These are phyloP conservation scores for Drosophila subquinaria DNA, from an alignment of 2,888 invertebrate species.

Conservation along the genomic window DNA sequence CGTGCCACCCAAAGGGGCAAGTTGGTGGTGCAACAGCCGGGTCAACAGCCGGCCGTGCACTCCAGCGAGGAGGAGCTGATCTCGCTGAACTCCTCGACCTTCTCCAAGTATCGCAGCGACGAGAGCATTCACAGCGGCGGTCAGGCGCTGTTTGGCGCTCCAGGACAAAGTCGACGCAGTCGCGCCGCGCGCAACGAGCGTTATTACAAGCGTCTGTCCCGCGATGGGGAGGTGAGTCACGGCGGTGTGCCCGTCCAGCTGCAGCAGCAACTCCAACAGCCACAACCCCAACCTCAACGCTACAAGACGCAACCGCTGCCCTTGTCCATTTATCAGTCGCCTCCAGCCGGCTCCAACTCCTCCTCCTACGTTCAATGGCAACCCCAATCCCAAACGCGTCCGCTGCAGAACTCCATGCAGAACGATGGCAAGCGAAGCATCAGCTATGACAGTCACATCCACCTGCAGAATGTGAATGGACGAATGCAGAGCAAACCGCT, in stretches of 20 bases:
- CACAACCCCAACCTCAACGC: conserved; percentile 86
- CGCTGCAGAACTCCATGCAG: conserved; percentile 81
- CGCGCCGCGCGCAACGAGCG: conserved; percentile 92
- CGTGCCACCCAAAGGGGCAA: conserved; percentile 72
- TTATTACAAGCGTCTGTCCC: conserved; percentile 91
- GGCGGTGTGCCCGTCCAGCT: conserved; percentile 75
- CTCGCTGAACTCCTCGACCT: conserved; percentile 89
- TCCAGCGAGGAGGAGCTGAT: conserved; percentile 86
- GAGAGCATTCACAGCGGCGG: conserved; percentile 88
- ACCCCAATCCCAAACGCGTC: conserved; percentile 69
- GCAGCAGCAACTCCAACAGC: conserved; percentile 82
- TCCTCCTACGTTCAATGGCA: conserved; percentile 81
- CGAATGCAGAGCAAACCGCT: conserved; percentile 84
- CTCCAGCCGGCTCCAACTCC: conserved; percentile 15
- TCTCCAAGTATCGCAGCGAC: conserved; percentile 89
- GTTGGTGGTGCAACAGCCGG: conserved; percentile 25
- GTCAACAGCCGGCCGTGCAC: conserved; percentile 39
- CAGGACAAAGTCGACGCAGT: conserved; percentile 87
- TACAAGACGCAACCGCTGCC: conserved; percentile 85
- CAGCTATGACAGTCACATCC: conserved; percentile 85
- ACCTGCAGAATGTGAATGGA: conserved; percentile 80
- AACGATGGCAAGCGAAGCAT: conserved; percentile 83
- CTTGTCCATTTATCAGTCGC: conserved; percentile 85
- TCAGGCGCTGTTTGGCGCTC: conserved; percentile 45
- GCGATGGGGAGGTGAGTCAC: conserved; percentile 88